A percentile compares a stretch with the other conserved stretches of the same genome.
Conservation (phyloP, 2,888 invertebrate genomes). For the Heliconius ethilla region DNA sequence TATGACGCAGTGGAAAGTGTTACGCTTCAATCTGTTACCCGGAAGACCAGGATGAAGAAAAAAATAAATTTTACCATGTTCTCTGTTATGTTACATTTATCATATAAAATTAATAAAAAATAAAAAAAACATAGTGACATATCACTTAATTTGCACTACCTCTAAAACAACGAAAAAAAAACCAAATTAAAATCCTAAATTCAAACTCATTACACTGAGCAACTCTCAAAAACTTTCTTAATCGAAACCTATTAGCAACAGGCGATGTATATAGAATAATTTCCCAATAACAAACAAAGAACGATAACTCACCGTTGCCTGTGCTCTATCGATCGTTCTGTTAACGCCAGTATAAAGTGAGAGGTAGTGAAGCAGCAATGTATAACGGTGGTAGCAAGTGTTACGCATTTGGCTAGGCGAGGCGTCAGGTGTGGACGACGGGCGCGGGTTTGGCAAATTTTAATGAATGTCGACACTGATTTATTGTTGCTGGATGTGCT, state of each 20-base stretch:
- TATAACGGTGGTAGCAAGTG: constrained; percentile 48
- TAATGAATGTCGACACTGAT: constrained; percentile 69
- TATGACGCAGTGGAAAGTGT: constrained; percentile 42
- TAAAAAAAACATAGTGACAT: no score
- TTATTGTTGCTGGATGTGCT: constrained; percentile 54
- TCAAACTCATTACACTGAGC: constrained; percentile 3
- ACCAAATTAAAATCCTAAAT: background rate
- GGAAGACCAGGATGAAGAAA: no score
- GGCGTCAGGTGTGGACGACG: constrained; percentile 60
- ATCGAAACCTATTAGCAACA: constrained; percentile 31
- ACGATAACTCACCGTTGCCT: background rate
- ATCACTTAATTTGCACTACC: no score
- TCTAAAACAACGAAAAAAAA: background rate
- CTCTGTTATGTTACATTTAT: no score
- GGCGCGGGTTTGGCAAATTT: constrained; percentile 62
- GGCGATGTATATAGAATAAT: constrained; percentile 38
- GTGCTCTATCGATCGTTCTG: constrained; percentile 32
- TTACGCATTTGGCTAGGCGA: constrained; percentile 52
- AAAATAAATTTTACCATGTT: no score
- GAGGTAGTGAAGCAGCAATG: constrained; percentile 50
- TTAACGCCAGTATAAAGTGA: constrained; percentile 3
- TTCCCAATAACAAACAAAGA: constrained; percentile 26
- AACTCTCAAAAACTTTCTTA: constrained; percentile 24
- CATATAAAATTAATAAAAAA: no score
- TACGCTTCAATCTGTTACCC: no score